Conservation (phyloP, 2,797 vertebrate genomes). For the Poeciliopsis gracilis region DNA sequence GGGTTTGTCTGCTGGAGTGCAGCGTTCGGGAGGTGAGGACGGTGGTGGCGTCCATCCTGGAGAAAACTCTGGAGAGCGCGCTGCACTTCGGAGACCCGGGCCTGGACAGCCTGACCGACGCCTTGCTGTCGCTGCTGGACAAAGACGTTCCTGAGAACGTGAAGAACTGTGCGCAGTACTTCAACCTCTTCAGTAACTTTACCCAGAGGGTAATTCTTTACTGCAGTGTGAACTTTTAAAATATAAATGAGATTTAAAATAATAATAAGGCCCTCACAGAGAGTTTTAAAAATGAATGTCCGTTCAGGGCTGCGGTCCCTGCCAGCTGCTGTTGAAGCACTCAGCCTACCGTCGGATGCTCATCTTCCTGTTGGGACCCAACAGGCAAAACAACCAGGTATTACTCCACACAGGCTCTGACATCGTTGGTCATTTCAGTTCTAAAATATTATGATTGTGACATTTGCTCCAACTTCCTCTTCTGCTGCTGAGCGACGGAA, state of each 20-base stretch:
- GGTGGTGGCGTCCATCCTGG: conserved; percentile 94
- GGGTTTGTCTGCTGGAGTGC: conserved; percentile 95
- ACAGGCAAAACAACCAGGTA: conserved; percentile 95
- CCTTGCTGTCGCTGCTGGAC: conserved; percentile 92
- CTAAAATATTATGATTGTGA: background rate
- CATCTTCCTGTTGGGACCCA: conserved; percentile 92
- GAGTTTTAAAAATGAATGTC: background rate
- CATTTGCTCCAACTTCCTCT: background rate
- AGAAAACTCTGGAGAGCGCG: conserved; percentile 96
- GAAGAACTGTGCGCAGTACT: conserved; percentile 98
- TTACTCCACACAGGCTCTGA: background rate
- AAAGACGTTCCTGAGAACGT: conserved; percentile 98
- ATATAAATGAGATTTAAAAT: background rate
- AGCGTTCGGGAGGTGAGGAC: conserved; percentile 93
- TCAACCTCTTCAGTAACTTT: conserved; percentile 96
- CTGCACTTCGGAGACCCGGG: conserved; percentile 92
- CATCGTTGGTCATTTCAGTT: background rate
- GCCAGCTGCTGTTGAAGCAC: conserved; percentile 91
- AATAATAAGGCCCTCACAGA: background rate
- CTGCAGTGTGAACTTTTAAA: background rate
- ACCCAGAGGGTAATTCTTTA: conserved; percentile 89
- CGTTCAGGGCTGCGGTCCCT: conserved; percentile 88
- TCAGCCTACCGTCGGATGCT: conserved; percentile 93
- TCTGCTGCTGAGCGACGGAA: background rate
- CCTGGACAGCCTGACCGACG: conserved; percentile 88